Percentiles rank a stretch among this genome's conserved stretches.
Evolutionary conservation across 2,888 invertebrate species (phyloP).

Genomic region (Osedax fenrisi): DNA sequence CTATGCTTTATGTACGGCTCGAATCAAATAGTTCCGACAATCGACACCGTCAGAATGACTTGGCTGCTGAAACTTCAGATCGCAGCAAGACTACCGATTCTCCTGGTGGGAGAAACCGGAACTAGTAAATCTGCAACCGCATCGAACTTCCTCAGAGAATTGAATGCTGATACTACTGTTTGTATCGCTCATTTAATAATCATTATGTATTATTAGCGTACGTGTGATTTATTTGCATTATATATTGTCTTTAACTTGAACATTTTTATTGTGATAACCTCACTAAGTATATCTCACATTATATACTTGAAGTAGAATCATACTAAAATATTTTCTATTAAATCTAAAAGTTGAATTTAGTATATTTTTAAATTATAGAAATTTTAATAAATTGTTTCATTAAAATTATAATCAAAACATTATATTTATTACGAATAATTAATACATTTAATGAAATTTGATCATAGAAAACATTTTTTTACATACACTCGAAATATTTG

Average conservation of each 20-base stretch:
- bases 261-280: background rate
- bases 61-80: slow-evolving; percentile 64
- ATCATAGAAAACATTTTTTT: no score
- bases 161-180: slow-evolving; percentile 57
- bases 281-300: no score
- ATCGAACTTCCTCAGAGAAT: slow-evolving; percentile 64
- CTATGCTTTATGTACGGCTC: no score
- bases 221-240: background rate
- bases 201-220: background rate
- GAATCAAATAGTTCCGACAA: background rate
- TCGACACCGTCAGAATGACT: slow-evolving; percentile 52
- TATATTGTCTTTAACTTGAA: background rate
- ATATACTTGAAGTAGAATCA: no score
- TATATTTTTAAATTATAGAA: no score
- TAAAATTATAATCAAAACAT: no score
- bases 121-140: slow-evolving; percentile 83
- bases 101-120: slow-evolving; percentile 78
- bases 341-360: no score
- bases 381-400: no score
- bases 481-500: no score
- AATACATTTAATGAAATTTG: no score
- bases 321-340: no score
- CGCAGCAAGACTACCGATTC: slow-evolving; percentile 58
- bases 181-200: slow-evolving; percentile 40
- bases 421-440: no score